Conservation (phyloP, 2,113 vertebrate species). For the Sturnus vulgaris region DNA sequence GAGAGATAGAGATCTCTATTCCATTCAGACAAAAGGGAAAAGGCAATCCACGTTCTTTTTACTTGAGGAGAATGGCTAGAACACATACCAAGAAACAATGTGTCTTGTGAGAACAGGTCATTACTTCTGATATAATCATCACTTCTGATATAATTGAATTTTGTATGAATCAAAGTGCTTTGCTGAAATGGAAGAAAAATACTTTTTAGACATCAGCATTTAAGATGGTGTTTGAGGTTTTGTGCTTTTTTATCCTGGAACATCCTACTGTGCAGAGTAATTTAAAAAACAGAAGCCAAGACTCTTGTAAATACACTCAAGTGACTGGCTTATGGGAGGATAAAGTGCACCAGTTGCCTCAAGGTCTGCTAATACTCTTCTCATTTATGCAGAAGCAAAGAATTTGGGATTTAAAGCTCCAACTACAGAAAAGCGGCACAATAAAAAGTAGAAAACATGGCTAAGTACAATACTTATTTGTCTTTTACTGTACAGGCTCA, state of each 20-base stretch:
- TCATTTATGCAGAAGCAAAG: constrained; percentile 18
- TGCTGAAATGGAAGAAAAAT: neutral
- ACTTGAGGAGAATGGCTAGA: neutral
- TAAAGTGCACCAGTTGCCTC: constrained; percentile 23
- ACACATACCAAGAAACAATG: neutral
- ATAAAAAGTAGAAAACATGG: constrained; percentile 23
- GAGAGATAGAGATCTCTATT: neutral
- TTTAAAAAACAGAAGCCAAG: constrained; percentile 5
- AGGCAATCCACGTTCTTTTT: neutral
- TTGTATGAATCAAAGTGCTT: neutral
- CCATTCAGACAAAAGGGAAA: neutral
- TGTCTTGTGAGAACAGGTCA: neutral
- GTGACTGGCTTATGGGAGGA: constrained; percentile 7
- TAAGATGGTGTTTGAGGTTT: neutral
- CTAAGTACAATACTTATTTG: constrained; percentile 23
- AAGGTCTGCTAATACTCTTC: constrained; percentile 1
- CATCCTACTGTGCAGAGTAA: neutral
- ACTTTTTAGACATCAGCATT: neutral
- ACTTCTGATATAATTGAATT: neutral
- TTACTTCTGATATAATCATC: neutral
- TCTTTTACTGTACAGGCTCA: constrained; percentile 69
- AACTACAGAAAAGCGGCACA: neutral
- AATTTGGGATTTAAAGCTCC: constrained; percentile 11
- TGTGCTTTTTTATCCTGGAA: neutral
- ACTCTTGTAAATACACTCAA: neutral